phyloP scores from a whole-genome alignment of 2,888 invertebrate species.

The Diachrysia chrysitis region DNA sequence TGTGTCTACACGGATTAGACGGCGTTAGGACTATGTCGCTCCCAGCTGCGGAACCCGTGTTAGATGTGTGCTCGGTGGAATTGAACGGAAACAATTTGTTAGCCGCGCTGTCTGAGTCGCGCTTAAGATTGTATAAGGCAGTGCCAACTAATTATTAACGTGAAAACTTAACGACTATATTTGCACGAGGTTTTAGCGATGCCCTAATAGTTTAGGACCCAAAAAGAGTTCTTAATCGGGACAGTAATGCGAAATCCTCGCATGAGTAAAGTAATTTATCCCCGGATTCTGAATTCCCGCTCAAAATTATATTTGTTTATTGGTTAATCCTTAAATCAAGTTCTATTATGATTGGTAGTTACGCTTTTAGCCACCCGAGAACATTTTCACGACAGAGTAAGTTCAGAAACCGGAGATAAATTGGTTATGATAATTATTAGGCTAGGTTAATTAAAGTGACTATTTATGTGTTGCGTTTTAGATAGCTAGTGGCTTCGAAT shows the following conservation, averaged over 20 bases:
- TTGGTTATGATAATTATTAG: no score
- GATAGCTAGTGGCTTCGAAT: neutral
- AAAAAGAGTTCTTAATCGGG: neutral
- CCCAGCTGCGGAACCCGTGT: slow-evolving; percentile 90
- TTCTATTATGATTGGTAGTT: no score
- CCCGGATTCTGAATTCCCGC: no score
- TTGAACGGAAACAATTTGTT: slow-evolving; percentile 87
- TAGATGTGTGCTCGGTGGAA: slow-evolving; percentile 91
- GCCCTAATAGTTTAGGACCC: neutral
- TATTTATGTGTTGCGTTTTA: neutral
- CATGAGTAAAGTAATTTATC: no score
- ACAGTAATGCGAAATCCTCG: no score
- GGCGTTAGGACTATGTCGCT: slow-evolving; percentile 84
- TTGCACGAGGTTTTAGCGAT: no score
- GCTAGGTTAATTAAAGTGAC: neutral
- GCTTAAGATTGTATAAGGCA: slow-evolving; percentile 91
- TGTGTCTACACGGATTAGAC: slow-evolving; percentile 91
- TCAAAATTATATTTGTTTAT: no score
- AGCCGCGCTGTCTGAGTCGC: slow-evolving; percentile 91
- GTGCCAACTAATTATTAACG: slow-evolving; percentile 68
- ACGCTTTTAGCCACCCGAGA: no score
- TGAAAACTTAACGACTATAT: neutral
- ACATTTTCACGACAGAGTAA: no score
- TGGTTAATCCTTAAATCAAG: no score
- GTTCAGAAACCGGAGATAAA: no score